phyloP scores from a whole-genome alignment of 2,797 vertebrate species.

The Picus viridis region DNA sequence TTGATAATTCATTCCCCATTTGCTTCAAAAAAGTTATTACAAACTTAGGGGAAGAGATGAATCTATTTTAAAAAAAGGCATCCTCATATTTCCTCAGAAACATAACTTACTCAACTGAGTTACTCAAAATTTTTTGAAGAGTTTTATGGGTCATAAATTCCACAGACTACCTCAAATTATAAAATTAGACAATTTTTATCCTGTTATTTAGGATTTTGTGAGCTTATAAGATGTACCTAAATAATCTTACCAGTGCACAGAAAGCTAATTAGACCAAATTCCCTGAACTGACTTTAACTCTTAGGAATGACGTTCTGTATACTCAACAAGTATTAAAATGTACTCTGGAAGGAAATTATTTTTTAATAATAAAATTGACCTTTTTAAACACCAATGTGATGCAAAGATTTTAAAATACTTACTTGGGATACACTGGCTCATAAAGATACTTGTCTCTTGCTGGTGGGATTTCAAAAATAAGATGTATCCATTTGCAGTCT shows the following conservation, averaged over 20 bases:
- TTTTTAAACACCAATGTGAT: not conserved
- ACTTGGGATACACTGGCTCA: slow-evolving; percentile 95
- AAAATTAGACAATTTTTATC: not conserved
- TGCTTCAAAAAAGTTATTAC: not conserved
- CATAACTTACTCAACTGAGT: not conserved
- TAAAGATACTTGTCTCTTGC: slow-evolving; percentile 92
- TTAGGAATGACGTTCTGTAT: not conserved
- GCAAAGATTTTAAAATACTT: slow-evolving; percentile 73
- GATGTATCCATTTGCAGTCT: slow-evolving; percentile 96
- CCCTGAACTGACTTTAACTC: not conserved
- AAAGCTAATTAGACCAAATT: not conserved
- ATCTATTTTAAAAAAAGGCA: not conserved
- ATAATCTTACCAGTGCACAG: not conserved
- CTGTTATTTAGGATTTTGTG: not conserved
- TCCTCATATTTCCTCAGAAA: not conserved
- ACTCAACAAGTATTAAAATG: not conserved
- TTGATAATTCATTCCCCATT: not conserved
- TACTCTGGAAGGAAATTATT: not conserved
- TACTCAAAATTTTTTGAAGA: not conserved
- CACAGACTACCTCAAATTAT: not conserved
- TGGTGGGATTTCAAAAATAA: slow-evolving; percentile 90
- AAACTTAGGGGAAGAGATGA: rapidly evolving
- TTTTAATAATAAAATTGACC: not conserved
- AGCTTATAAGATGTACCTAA: not conserved
- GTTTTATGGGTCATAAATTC: not conserved